A percentile compares a stretch with the other conserved stretches of the same genome.
Evolutionary conservation across 2,888 invertebrate species (phyloP).

Genomic region (Ischnura elegans): DNA sequence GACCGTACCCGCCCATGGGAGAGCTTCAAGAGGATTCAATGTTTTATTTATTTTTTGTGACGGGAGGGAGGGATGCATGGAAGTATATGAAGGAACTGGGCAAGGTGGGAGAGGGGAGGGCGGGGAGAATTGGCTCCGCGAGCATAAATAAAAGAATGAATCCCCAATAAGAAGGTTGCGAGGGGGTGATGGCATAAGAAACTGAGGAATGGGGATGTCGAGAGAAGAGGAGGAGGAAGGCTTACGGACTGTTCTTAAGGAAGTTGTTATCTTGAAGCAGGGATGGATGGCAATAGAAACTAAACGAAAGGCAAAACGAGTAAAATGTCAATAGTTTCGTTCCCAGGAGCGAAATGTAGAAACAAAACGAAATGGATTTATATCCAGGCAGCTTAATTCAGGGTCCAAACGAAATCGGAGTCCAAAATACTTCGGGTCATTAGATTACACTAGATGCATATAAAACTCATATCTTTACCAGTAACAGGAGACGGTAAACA

Average conservation of each 20-base stretch:
- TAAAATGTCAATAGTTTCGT: too few relatives aligned
- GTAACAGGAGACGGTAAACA: too few relatives aligned
- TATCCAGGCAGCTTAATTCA: too few relatives aligned
- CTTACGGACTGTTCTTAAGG: not conserved
- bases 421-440: too few relatives aligned
- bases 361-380: too few relatives aligned
- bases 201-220: not conserved
- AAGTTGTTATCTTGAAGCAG: too few relatives aligned
- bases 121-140: not conserved
- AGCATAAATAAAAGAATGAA: slow-evolving; percentile 50
- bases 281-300: not conserved
- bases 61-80: not conserved
- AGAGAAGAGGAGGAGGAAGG: not conserved
- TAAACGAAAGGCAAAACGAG: too few relatives aligned
- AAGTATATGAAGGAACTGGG: not conserved
- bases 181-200: not conserved
- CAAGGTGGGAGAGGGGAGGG: not conserved
- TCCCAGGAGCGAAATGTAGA: too few relatives aligned
- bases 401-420: too few relatives aligned
- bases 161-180: slow-evolving; percentile 33
- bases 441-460: too few relatives aligned
- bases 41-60: slow-evolving; percentile 18
- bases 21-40: not conserved
- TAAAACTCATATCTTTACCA: too few relatives aligned
- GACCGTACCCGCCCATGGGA: not conserved